Conservation (phyloP, 2,113 vertebrate species). For the Forbesichthys agassizii region DNA sequence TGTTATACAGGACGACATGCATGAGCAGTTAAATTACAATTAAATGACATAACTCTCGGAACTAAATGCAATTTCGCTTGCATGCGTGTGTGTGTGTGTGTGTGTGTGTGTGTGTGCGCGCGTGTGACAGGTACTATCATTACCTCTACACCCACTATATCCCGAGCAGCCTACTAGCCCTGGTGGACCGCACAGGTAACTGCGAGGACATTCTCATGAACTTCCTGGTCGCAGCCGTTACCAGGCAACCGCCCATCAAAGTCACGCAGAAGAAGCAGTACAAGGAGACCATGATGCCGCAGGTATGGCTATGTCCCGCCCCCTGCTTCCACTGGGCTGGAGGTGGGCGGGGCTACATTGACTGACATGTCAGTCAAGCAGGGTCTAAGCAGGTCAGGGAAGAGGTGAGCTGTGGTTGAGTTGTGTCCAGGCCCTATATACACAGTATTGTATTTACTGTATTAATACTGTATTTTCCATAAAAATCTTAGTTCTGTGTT, state of each 20-base stretch:
- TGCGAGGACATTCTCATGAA: conserved; percentile 85
- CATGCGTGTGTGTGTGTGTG: conserved; percentile 1
- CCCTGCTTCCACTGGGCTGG: not conserved
- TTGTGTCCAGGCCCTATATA: too few relatives aligned
- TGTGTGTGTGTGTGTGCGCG: not conserved
- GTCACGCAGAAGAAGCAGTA: conserved; percentile 85
- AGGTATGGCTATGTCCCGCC: conserved; percentile 52
- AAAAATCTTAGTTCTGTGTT: conserved; percentile 26
- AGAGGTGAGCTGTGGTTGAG: too few relatives aligned
- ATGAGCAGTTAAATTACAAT: too few relatives aligned
- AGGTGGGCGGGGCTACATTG: not conserved
- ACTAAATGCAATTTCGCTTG: not conserved
- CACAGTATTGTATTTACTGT: conserved; percentile 22
- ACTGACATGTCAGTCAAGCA: not conserved
- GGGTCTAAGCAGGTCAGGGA: too few relatives aligned
- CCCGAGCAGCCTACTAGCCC: conserved; percentile 66
- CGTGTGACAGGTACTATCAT: conserved; percentile 75
- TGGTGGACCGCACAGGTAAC: conserved; percentile 78
- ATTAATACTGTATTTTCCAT: conserved; percentile 38
- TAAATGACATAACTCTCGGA: not conserved
- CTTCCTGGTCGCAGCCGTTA: conserved; percentile 78
- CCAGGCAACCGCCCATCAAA: conserved; percentile 80
- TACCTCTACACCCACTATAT: conserved; percentile 78
- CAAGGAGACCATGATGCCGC: conserved; percentile 82
- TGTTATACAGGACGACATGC: too few relatives aligned